Evolutionary conservation across 2,797 vertebrate species (phyloP), one percentile per base, ranked within the genome.

Genomic region (Sebastes vulpes): DNA sequence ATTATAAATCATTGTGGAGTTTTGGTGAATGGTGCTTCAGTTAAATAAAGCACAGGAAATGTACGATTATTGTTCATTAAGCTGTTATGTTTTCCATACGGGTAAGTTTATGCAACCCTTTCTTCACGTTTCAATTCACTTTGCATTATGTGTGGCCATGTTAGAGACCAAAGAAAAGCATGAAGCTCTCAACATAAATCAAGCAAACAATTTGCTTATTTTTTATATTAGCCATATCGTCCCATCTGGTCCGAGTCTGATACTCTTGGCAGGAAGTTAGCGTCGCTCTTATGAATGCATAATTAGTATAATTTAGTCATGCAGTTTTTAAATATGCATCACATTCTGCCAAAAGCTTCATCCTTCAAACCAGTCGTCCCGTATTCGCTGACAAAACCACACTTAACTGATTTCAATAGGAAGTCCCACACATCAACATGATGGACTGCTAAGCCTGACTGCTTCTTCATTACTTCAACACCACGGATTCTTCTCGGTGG

Each of bases 1-100:
- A 86, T 69, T 25, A 65, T 26, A 87, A 75, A 82, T 60, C 65
- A 46, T 54, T 38, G 65, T 72, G 16, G 48, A 77, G n/a, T 72
- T 81, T 59, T 25, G 52, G 4, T 67, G 26, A 46, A n/a, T 5
- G 16, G 66, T 38, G 31, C 59, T 63, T 57, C 7, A 53, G 64
- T 80, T 65, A 65, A 73, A 80, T 61, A 58, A 81, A 83, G 64
- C 42, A 78, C 77, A 90, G 84, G 89, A 93, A 92, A 77, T 75
- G 87, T 79, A 68, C 38, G 58, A 86, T 85, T 84, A 89, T 28
- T 82, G 81, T 78, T 85, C 87, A 90, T 90, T 88, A 89, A 77
- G 68, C 75, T 79, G 63, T 89, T 88, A 77, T 89, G 84, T 85
- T 89, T 92, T 86, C 84, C 81, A 84, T 81, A 81, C 48, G 56